Conservation (phyloP, 2,888 invertebrate species). For the Copidosoma aretas region DNA sequence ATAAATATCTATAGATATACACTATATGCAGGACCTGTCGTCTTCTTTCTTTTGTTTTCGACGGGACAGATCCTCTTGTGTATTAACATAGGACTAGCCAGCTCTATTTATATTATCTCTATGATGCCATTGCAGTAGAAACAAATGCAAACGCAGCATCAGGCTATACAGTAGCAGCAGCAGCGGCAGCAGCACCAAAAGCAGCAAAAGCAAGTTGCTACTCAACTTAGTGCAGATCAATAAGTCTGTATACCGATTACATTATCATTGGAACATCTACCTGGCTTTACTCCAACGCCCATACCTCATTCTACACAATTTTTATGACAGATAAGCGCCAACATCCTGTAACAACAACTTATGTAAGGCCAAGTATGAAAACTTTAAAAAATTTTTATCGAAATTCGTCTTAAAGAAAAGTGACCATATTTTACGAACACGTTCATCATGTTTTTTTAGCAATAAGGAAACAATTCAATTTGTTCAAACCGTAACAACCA, state of each 20-base stretch:
- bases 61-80: too few species aligned
- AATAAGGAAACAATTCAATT: slow-evolving; percentile 54
- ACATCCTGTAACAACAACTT: slow-evolving; percentile 49
- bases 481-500: too few species aligned
- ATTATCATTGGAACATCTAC: slow-evolving; percentile 71
- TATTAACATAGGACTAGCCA: too few species aligned
- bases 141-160: slow-evolving; percentile 35
- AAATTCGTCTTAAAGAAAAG: too few species aligned
- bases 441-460: slow-evolving; percentile 32
- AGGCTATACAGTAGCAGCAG: slow-evolving; percentile 42
- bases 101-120: too few species aligned
- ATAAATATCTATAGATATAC: too few species aligned
- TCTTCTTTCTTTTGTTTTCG: too few species aligned
- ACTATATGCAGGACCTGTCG: too few species aligned
- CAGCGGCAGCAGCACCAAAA: slow-evolving; percentile 48
- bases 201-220: slow-evolving; percentile 58
- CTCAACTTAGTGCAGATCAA: slow-evolving; percentile 64
- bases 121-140: too few species aligned
- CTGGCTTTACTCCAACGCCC: slow-evolving; percentile 59
- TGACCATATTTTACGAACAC: too few species aligned
- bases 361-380: slow-evolving; percentile 54
- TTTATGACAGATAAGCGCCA: slow-evolving; percentile 51
- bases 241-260: slow-evolving; percentile 73
- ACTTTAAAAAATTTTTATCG: not conserved
- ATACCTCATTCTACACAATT: slow-evolving; percentile 55